These are phyloP conservation scores for Pedetes capensis DNA, from an alignment of 2,113 vertebrate genomes.

Conservation along the genomic window DNA sequence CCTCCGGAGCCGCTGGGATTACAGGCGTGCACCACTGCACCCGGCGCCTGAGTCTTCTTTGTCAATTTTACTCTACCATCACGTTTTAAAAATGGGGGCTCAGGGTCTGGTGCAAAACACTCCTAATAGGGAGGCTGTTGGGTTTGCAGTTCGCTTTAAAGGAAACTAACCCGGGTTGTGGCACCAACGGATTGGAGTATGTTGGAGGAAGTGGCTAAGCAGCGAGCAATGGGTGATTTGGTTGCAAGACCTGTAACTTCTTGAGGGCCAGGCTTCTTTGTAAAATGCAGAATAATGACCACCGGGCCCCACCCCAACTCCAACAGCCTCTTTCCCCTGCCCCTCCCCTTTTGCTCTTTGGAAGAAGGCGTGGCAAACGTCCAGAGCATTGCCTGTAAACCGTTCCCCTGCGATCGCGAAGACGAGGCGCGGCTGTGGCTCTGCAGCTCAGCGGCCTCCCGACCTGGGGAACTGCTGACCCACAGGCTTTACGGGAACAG, in stretches of 20 bases:
- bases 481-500: background rate
- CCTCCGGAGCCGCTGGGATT: too few species aligned
- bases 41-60: background rate
- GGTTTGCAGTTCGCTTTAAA: background rate
- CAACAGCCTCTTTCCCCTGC: background rate
- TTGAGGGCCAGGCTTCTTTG: background rate
- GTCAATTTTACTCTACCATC: background rate
- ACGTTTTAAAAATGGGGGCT: background rate
- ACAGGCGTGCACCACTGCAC: too few species aligned
- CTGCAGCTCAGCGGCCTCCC: background rate
- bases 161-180: background rate
- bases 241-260: background rate
- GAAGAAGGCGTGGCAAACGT: rapidly evolving
- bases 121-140: background rate
- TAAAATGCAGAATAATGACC: background rate
- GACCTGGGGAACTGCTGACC: background rate
- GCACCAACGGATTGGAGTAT: background rate
- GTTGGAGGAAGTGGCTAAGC: background rate
- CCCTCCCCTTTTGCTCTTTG: too few species aligned
- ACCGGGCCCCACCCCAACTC: rapidly evolving
- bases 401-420: rapidly evolving
- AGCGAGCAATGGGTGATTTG: background rate
- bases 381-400: background rate
- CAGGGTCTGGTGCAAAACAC: background rate
- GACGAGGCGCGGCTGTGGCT: too few species aligned